These are phyloP conservation scores for Sebastes hubbsi DNA, from an alignment of 2,797 vertebrate genomes.

Conservation along the genomic window DNA sequence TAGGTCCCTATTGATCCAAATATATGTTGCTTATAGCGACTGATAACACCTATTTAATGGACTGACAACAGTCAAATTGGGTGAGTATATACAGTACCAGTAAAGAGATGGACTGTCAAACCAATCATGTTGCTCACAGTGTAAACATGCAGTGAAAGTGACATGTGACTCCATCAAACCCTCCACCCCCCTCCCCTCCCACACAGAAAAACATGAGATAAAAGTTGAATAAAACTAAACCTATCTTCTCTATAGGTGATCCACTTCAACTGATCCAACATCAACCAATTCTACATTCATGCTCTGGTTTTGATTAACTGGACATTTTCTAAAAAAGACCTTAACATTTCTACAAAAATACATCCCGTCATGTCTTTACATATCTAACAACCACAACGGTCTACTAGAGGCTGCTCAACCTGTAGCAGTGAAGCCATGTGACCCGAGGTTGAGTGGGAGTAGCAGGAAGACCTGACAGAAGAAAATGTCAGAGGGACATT, in stretches of 20 bases:
- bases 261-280: not conserved
- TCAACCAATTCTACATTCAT: not conserved
- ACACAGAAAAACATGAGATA: too few species aligned
- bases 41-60: too few species aligned
- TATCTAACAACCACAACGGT: not conserved
- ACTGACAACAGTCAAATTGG: too few species aligned
- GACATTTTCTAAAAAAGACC: not conserved
- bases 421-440: not conserved
- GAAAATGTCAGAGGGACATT: conserved; percentile 45
- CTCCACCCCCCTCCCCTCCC: not conserved
- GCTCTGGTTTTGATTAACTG: not conserved
- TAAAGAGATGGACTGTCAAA: not conserved
- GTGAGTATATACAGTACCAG: too few species aligned
- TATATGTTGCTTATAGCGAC: too few species aligned
- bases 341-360: not conserved
- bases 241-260: not conserved
- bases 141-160: conserved; percentile 4
- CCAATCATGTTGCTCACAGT: conserved; percentile 1
- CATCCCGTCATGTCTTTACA: not conserved
- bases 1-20: too few species aligned
- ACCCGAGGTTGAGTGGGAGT: not conserved
- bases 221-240: not conserved
- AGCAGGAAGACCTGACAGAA: conserved; percentile 48
- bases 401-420: not conserved
- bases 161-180: not conserved